These are phyloP conservation scores for Lasioglossum figueresi DNA, from an alignment of 2,888 invertebrate genomes.

Conservation along the genomic window DNA sequence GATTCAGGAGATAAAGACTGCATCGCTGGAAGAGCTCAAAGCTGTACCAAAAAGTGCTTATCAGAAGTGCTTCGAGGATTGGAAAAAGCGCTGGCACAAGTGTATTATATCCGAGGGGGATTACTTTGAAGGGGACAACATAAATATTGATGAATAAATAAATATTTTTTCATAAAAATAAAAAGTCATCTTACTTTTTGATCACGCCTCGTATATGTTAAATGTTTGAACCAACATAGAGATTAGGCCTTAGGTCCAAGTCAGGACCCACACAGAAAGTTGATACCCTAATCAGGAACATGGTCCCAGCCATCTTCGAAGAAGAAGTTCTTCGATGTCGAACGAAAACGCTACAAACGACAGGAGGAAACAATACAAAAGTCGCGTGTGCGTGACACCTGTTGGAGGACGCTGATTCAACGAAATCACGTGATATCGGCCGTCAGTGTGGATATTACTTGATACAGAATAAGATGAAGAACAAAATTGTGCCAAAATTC, in stretches of 20 bases:
- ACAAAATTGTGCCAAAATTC: neutral
- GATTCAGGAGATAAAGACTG: too few relatives aligned
- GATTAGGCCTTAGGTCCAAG: neutral
- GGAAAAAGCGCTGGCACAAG: too few relatives aligned
- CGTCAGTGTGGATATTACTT: neutral
- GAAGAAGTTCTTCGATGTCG: too few relatives aligned
- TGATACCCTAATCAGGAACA: neutral
- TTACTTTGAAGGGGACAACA: too few relatives aligned
- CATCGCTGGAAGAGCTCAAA: too few relatives aligned
- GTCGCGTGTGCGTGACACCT: constrained; percentile 1
- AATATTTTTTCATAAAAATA: too few relatives aligned
- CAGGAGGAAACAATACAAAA: neutral
- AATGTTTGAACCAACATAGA: neutral
- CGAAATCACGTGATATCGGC: neutral
- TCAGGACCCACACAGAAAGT: neutral
- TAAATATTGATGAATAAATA: too few relatives aligned
- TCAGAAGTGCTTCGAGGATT: too few relatives aligned
- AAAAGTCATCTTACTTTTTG: too few relatives aligned
- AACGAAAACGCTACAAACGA: neutral
- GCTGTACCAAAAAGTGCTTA: too few relatives aligned
- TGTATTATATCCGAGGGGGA: too few relatives aligned
- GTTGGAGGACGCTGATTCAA: neutral
- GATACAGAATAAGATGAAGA: neutral
- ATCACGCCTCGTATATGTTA: too few relatives aligned
- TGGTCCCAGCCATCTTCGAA: neutral